Base-by-base conservation (phyloP, 2,797 vertebrate species). In the Selene dorsalis region DNA sequence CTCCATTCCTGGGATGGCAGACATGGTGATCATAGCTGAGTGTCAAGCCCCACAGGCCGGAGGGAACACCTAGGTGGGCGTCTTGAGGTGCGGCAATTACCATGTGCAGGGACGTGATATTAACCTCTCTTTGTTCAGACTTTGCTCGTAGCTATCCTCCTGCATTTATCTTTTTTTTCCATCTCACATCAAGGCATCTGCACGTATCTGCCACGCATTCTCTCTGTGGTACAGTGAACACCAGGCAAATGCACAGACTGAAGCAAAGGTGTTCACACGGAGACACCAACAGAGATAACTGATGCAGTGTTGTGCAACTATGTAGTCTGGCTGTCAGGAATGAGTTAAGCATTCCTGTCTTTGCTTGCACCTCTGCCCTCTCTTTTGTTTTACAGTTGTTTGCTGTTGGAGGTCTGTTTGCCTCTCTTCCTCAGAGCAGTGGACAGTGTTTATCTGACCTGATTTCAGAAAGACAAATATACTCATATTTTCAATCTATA, bases 1-100 rank as follows among this genome's bases (percentile, higher is more conserved):
- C 74, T 83, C 80, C 90, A 91, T 93, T 94, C 91, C 83, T 90
- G 72, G 78, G 64, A 91, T 92, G 79, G 87, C 88, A 87, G 73
- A 73, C 86, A 80, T 92, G 87, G 85, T 67, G 85, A 90, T 88
- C 92, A 88, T 91, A 87, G 87, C 85, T 85, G 83, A 86, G 74
- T 30, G 30, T 76, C 68, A 41, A 75, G 76, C 69, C 81, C 75
- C 8, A 20, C 55, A 63, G 81, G 76, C 68, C 55, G 74, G 62
- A 75, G 77, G 69, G 73, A 91, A 87, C 80, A 90, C 88, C 86
- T 84, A 67, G 80, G 84, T 85, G 69, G 84, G 69, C 32, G 60
- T 73, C 66, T 69, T 12, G 61, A 87, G 78, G 79, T 73, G 79
- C 2, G 5, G 71, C 10, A 22, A 38, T 68, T 20, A 1, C 50